Evolutionary conservation across 2,797 vertebrate species (phyloP), one percentile per base, ranked within the genome.

Genomic region (Melanotaenia parkinsoni): DNA sequence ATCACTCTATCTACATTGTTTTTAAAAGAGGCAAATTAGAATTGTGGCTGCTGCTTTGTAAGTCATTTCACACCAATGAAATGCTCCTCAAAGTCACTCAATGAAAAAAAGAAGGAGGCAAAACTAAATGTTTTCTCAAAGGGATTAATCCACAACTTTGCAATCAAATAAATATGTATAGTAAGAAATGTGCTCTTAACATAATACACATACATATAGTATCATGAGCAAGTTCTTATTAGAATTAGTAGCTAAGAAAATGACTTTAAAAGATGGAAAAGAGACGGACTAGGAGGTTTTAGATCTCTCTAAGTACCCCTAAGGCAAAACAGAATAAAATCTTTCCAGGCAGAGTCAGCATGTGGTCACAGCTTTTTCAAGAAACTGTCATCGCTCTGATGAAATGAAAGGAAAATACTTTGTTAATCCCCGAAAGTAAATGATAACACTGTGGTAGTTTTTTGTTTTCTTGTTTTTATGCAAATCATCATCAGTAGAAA

Each of bases 321-420:
- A 77, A 78, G 86, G 87, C 87, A 72, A 80, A 77, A 69, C 50
- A 64, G 68, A 74, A 75, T 73, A 76, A 71, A 68, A 56, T 66
- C 76, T 66, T 58, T 67, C 61, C 47, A 80, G 53, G 70, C 67
- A 85, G 45, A 86, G 71, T 67, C 76, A 74, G 69, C 51, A 63
- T 85, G 80, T 89, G 81, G 92, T 86, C 74, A 65, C 40, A 0
- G 38, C 57, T 45, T 79, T 87, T 90, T 85, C 72, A 87, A 77
- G 72, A 76, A 82, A 63, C 72, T 64, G 32, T 65, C 74, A 35
- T 71, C 24, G 61, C 76, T 89, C 32, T 45, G 43, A 45, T 45
- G 16, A 20, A 45, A 45, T 45, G 5, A 45, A 20, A 45, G 2
- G 16, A 45, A 45, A 45, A 45, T 28, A 28, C 28, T 20, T 45